Conservation (phyloP, 2,888 invertebrate species). For the Eutolmus rufibarbis region DNA sequence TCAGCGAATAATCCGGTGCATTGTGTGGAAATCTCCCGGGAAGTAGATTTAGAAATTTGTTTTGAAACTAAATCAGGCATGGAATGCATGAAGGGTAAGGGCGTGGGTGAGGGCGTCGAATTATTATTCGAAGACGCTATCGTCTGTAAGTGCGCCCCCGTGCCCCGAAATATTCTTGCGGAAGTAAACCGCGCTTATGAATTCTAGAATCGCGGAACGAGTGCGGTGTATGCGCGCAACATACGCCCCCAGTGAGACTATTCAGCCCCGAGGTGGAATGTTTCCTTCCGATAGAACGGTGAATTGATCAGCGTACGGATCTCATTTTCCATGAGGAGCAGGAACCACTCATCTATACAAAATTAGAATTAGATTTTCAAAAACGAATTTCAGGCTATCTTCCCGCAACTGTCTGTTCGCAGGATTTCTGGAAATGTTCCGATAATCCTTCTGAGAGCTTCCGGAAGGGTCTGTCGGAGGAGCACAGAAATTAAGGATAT, state of each 20-base stretch:
- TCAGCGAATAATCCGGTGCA: conserved; percentile 31
- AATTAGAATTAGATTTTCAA: conserved; percentile 40
- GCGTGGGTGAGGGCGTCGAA: background rate
- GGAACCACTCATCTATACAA: conserved; percentile 39
- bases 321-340: conserved; percentile 35
- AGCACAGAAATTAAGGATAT: background rate
- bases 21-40: background rate
- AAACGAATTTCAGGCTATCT: conserved; percentile 38
- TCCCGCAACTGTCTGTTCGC: conserved; percentile 25
- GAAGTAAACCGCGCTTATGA: background rate
- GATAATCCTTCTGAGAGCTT: background rate
- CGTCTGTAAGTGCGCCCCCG: background rate
- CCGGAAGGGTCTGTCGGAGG: background rate
- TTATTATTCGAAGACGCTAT: background rate
- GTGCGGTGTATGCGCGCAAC: background rate
- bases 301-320: conserved; percentile 16
- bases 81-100: conserved; percentile 12
- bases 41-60: conserved; percentile 39
- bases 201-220: background rate
- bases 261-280: conserved; percentile 11
- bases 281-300: conserved; percentile 23
- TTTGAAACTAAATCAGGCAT: conserved; percentile 41
- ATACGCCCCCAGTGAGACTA: background rate
- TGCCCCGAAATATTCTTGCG: background rate
- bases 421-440: conserved; percentile 16